phyloP scores from a whole-genome alignment of 2,888 invertebrate species.

The Uloborus plumipes region DNA sequence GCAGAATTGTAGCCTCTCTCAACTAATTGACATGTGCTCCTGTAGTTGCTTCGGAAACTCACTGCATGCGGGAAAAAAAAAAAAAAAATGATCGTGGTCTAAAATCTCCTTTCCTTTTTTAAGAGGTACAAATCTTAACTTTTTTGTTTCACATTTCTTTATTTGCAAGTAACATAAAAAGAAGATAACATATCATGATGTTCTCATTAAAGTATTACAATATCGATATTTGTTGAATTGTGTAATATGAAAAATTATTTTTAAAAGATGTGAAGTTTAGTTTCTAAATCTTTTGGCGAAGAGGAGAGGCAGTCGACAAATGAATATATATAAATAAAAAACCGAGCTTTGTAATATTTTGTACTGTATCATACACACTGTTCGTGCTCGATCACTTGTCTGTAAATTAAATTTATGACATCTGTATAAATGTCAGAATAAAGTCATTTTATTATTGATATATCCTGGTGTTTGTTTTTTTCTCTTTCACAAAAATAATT shows the following conservation, averaged over 20 bases:
- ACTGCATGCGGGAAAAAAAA: no score
- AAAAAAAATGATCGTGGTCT: no score
- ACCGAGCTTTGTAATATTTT: conserved; percentile 54
- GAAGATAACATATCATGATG: conserved; percentile 2
- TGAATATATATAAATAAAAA: conserved; percentile 1
- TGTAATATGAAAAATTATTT: not conserved
- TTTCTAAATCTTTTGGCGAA: not conserved
- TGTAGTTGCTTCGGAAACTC: no score
- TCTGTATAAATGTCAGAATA: conserved; percentile 48
- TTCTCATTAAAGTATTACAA: not conserved
- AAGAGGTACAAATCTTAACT: no score
- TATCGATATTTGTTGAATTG: not conserved
- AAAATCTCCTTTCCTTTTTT: no score
- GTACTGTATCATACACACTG: conserved; percentile 50
- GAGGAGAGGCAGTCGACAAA: no score
- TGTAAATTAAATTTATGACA: conserved; percentile 45
- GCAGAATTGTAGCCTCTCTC: no score
- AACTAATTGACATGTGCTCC: no score
- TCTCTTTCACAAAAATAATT: no score
- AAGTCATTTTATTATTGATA: conserved; percentile 62
- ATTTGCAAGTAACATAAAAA: no score
- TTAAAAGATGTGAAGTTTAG: not conserved
- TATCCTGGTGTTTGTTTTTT: not conserved
- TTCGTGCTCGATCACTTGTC: conserved; percentile 16
- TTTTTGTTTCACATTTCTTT: no score